phyloP scores from a whole-genome alignment of 2,797 vertebrate genomes.

The Carduelis carduelis region DNA sequence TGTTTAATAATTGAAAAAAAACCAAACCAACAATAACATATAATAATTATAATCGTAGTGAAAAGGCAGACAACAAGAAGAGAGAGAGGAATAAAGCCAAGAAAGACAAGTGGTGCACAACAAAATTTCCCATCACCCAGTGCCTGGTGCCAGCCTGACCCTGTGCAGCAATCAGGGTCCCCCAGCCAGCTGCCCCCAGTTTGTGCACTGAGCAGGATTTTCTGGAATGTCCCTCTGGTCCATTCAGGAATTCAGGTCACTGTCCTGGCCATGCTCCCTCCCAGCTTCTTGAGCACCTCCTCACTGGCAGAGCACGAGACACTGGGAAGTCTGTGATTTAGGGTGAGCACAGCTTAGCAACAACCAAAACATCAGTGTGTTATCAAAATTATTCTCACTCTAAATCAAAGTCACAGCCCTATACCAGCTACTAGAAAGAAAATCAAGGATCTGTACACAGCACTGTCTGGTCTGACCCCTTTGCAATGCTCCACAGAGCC shows the following conservation, averaged over 20 bases:
- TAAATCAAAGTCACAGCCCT: neutral
- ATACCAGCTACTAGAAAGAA: neutral
- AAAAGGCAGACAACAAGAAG: neutral
- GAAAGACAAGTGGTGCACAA: neutral
- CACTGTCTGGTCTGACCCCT: neutral
- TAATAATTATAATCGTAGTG: rapidly evolving
- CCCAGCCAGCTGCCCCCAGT: neutral
- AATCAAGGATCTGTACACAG: rapidly evolving
- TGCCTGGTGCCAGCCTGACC: neutral
- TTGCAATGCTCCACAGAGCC: neutral
- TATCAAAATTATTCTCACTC: neutral
- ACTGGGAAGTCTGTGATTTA: neutral
- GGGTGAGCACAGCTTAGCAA: neutral
- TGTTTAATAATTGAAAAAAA: neutral
- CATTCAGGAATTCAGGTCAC: neutral
- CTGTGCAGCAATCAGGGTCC: neutral
- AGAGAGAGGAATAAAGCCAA: neutral
- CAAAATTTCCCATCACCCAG: neutral
- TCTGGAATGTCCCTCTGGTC: neutral
- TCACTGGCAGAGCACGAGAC: neutral
- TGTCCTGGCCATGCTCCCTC: neutral
- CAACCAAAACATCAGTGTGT: neutral
- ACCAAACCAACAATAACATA: neutral
- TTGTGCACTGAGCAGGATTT: neutral
- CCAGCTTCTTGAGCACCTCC: neutral